These are phyloP conservation scores for Ciconia boyciana DNA, from an alignment of 2,113 vertebrate species.

Conservation along the genomic window DNA sequence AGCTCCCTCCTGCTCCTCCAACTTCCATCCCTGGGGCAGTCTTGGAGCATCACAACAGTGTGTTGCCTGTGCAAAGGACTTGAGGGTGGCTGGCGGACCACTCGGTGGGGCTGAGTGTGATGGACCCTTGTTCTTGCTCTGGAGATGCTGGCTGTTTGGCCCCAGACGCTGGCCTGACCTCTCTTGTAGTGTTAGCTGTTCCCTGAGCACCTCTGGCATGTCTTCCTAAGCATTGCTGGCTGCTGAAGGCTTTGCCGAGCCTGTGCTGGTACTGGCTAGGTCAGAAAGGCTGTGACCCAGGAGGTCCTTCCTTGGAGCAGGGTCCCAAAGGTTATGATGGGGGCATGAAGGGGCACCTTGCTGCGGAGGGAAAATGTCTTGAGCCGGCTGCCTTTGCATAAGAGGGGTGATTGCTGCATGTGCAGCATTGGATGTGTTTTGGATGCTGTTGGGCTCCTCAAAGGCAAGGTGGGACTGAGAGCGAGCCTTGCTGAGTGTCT, in stretches of 20 bases:
- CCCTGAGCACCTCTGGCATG: not conserved
- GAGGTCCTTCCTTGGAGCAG: not conserved
- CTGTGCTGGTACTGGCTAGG: not conserved
- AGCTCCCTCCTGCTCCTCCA: not conserved
- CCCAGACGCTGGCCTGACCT: not conserved
- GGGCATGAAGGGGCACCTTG: not conserved
- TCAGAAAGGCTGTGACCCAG: not conserved
- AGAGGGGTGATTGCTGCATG: not conserved
- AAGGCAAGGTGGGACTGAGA: not conserved
- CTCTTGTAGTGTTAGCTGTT: not conserved
- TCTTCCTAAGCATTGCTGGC: not conserved
- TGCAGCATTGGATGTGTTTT: not conserved
- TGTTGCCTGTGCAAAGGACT: not conserved
- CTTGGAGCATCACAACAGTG: not conserved
- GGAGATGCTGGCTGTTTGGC: not conserved
- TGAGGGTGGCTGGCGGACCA: not conserved
- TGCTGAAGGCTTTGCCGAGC: not conserved
- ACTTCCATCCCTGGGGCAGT: not conserved
- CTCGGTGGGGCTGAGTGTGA: not conserved
- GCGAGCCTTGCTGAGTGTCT: not conserved
- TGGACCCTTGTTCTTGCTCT: not conserved
- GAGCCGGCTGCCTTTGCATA: not conserved
- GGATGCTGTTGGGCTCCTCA: not conserved
- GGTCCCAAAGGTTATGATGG: not conserved
- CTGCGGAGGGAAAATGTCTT: not conserved